Conservation (phyloP, 2,888 invertebrate genomes). For the Hemistola chrysoprasaria region DNA sequence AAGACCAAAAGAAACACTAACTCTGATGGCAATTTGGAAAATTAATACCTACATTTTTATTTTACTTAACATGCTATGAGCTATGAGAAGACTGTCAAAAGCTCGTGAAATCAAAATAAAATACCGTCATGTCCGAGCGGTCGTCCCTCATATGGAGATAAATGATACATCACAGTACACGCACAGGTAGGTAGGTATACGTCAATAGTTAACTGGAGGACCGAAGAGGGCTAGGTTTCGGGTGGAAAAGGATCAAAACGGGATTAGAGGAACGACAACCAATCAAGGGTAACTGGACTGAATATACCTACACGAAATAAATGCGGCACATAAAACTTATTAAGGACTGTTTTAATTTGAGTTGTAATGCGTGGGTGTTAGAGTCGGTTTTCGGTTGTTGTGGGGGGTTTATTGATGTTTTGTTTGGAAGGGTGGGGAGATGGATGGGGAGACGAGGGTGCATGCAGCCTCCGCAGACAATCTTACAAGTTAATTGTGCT, state of each 20-base stretch:
- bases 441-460: slow-evolving; percentile 73
- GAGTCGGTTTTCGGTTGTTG: slow-evolving; percentile 40
- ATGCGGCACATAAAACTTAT: slow-evolving; percentile 79
- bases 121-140: slow-evolving; percentile 15
- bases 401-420: slow-evolving; percentile 77
- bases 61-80: too few relatives aligned
- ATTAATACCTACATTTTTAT: too few relatives aligned
- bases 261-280: slow-evolving; percentile 87
- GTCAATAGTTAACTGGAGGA: slow-evolving; percentile 78
- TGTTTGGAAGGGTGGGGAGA: slow-evolving; percentile 79
- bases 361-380: slow-evolving; percentile 38
- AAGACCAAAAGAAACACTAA: too few relatives aligned
- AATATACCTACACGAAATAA: slow-evolving; percentile 81
- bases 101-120: slow-evolving; percentile 23
- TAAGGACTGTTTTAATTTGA: slow-evolving; percentile 32
- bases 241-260: slow-evolving; percentile 86
- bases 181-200: slow-evolving; percentile 69
- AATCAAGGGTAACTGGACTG: slow-evolving; percentile 85
- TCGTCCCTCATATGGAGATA: slow-evolving; percentile 33
- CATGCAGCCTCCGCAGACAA: slow-evolving; percentile 81
- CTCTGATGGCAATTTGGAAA: too few relatives aligned
- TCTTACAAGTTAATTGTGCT: slow-evolving; percentile 83
- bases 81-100: slow-evolving; percentile 21
- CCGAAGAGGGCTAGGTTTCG: slow-evolving; percentile 80
- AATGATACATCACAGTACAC: slow-evolving; percentile 42